These are phyloP conservation scores for Cervus canadensis DNA, from an alignment of 2,113 vertebrate species.

Conservation along the genomic window DNA sequence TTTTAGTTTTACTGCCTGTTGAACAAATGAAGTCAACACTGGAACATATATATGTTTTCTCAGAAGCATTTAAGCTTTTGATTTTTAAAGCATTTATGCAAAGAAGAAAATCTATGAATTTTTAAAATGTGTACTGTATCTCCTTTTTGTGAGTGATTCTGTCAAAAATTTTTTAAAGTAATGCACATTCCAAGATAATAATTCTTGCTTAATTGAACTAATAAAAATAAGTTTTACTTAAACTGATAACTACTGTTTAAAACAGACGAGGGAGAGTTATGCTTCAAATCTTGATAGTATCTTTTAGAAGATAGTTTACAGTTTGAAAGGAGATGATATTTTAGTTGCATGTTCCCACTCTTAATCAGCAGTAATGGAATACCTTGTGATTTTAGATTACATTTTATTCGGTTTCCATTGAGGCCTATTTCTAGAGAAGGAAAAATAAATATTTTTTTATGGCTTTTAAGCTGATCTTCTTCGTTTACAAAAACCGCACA, in stretches of 20 bases:
- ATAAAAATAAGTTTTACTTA: neutral
- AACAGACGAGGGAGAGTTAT: neutral
- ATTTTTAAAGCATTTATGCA: slow-evolving; percentile 28
- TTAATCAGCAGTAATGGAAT: neutral
- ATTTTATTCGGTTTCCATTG: neutral
- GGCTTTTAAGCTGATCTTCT: slow-evolving; percentile 3
- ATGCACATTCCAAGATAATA: neutral
- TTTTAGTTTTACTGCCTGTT: neutral
- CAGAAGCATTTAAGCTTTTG: slow-evolving; percentile 4
- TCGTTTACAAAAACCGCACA: neutral
- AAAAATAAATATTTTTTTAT: neutral
- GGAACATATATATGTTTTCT: neutral
- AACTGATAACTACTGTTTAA: neutral
- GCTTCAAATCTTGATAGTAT: neutral
- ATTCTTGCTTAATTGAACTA: neutral
- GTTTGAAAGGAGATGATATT: slow-evolving; percentile 15
- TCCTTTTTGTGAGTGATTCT: neutral
- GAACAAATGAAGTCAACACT: neutral
- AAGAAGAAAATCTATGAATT: slow-evolving; percentile 7
- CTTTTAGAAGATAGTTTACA: slow-evolving; percentile 12
- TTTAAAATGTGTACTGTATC: neutral
- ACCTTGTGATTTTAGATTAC: neutral
- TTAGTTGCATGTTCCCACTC: neutral
- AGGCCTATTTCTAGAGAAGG: neutral
- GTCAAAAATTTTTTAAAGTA: neutral